Evolutionary conservation across 2,797 vertebrate genomes (phyloP).

Genomic region (Lepilemur septentrionalis): DNA sequence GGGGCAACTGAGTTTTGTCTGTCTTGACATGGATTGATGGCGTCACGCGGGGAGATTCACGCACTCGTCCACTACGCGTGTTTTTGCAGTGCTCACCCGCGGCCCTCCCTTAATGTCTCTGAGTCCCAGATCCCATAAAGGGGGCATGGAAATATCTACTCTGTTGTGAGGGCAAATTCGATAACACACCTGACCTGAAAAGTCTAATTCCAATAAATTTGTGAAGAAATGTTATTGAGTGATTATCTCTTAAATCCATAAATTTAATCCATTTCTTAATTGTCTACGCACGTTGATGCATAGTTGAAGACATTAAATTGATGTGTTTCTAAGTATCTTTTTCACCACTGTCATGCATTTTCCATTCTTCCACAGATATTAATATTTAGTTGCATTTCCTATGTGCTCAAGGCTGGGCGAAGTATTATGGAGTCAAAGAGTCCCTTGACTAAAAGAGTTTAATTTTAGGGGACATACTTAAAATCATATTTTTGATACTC

Average conservation of each 20-base stretch:
- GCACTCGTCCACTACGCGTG: neutral
- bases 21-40: accelerated
- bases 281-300: neutral
- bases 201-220: neutral
- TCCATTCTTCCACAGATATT: neutral
- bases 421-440: neutral
- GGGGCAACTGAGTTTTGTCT: neutral
- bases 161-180: neutral
- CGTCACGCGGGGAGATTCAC: neutral
- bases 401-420: neutral
- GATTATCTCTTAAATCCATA: neutral
- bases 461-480: neutral
- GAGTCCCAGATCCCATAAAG: neutral
- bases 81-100: neutral
- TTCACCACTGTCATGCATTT: neutral
- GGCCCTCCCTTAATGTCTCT: accelerated
- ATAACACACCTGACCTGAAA: neutral
- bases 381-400: neutral
- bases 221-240: neutral
- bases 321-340: neutral
- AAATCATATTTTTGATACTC: neutral
- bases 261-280: neutral
- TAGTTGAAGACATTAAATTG: neutral
- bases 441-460: neutral
- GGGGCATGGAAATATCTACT: neutral